Conservation (phyloP, 2,888 invertebrate genomes). For the Spicauda simplicius region DNA sequence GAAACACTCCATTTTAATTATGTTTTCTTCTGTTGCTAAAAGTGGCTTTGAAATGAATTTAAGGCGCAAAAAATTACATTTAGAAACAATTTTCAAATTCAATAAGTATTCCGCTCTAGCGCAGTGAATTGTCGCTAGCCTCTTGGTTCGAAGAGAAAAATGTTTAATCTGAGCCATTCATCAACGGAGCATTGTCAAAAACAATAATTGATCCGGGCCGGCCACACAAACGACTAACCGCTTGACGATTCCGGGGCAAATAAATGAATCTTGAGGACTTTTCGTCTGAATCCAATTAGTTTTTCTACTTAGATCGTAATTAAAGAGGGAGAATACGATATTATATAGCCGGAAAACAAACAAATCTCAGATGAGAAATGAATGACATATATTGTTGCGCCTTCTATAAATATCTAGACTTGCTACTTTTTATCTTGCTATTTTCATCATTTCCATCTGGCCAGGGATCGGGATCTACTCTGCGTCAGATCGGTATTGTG, state of each 20-base stretch:
- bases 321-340: conserved; percentile 10
- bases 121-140: background rate
- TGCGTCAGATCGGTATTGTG: too few relatives aligned
- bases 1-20: too few relatives aligned
- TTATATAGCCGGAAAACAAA: too few relatives aligned
- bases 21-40: too few relatives aligned
- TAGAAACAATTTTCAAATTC: background rate
- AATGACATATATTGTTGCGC: too few relatives aligned
- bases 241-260: conserved; percentile 2
- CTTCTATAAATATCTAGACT: too few relatives aligned
- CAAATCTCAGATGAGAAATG: too few relatives aligned
- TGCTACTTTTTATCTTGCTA: too few relatives aligned
- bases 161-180: conserved; percentile 36
- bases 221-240: background rate
- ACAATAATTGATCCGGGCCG: conserved; percentile 33
- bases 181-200: conserved; percentile 38
- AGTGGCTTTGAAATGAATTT: too few relatives aligned
- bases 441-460: too few relatives aligned
- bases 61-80: background rate
- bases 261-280: conserved; percentile 12
- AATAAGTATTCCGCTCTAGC: background rate
- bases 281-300: conserved; percentile 13
- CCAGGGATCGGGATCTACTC: too few relatives aligned
- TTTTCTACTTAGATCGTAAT: conserved; percentile 16
- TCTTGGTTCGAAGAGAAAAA: conserved; percentile 1